Base-by-base conservation (phyloP, 2,113 vertebrate genomes). In the Calypte anna region DNA sequence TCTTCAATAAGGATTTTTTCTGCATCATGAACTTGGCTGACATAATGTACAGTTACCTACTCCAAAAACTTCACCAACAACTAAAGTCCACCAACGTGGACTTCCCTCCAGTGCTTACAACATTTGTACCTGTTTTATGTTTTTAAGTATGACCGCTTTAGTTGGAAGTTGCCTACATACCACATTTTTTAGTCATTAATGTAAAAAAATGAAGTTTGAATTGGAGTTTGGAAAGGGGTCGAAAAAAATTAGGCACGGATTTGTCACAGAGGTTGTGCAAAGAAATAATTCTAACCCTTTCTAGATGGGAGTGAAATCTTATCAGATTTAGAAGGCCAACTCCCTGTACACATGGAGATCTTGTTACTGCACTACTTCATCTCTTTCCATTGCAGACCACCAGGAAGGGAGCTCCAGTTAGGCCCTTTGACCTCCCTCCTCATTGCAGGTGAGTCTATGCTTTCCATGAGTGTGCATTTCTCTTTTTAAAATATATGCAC, bases 141-240 rank as follows among this genome's bases (percentile, higher is more conserved):
- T 38, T 38, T 38, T 21, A 84, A 77, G 12, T 46, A 18, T 63
- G 12, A 54, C 43, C 57, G 15, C 14, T 90, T 61, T 21, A 74
- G 9, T 54, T 27, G 10, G n/a, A 53, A 69, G 18, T 6, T 0
- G 2, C 5, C 4, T 6, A 1, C 16, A 17, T 0, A 0, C 3
- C 7, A 33, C 7, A 16, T n/a, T 63, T 62, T 36, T 30, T 4
- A 78, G n/a, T n/a, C 58, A 43, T 55, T 67, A 59, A 33, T 36
- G 12, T 53, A 27, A 74, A 77, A 67, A 31, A 5, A 23, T 31
- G 38, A 40, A 64, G 15, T 64, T 88, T 25, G 27, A 67, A 19
- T 50, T 61, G n/a, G 66, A 28, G 14, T 44, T 72, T 90, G 33
- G 36, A 67, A 82, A 77, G 27, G 31, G 6, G 3, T 72, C 38